These are phyloP conservation scores for Ostrea edulis DNA, from an alignment of 1,140 invertebrate genomes.

Conservation along the genomic window DNA sequence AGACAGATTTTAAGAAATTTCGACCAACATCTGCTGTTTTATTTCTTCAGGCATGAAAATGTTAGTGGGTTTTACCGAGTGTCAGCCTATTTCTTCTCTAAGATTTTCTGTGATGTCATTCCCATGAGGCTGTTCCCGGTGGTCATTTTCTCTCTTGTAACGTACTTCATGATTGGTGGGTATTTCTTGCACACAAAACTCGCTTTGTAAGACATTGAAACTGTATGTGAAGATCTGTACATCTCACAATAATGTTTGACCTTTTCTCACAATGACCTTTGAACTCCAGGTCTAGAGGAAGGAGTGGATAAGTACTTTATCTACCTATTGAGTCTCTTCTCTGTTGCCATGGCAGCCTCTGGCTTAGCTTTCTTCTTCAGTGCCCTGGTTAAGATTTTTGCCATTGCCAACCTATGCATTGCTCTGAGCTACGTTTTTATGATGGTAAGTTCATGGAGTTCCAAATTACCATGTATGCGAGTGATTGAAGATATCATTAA, in stretches of 20 bases:
- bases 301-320: constrained; percentile 72
- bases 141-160: constrained; percentile 71
- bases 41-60: constrained; percentile 77
- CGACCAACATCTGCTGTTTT: neutral
- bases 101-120: constrained; percentile 78
- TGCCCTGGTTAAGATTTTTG: constrained; percentile 71
- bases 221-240: no score
- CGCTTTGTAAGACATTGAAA: no score
- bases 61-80: constrained; percentile 79
- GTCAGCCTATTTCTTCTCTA: constrained; percentile 77
- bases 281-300: constrained; percentile 70
- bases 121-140: constrained; percentile 76
- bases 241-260: neutral
- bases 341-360: constrained; percentile 73
- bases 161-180: constrained; percentile 79
- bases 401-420: constrained; percentile 76
- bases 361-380: constrained; percentile 76
- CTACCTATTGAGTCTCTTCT: constrained; percentile 72
- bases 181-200: neutral
- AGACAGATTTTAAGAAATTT: no score
- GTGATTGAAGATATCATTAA: neutral
- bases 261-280: neutral
- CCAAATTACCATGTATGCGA: neutral
- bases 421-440: constrained; percentile 76
- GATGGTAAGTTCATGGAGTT: constrained; percentile 73